Evolutionary conservation across 2,888 invertebrate genomes (phyloP), one percentile per base, ranked within the genome.

Genomic region (Nomada goodeniana): DNA sequence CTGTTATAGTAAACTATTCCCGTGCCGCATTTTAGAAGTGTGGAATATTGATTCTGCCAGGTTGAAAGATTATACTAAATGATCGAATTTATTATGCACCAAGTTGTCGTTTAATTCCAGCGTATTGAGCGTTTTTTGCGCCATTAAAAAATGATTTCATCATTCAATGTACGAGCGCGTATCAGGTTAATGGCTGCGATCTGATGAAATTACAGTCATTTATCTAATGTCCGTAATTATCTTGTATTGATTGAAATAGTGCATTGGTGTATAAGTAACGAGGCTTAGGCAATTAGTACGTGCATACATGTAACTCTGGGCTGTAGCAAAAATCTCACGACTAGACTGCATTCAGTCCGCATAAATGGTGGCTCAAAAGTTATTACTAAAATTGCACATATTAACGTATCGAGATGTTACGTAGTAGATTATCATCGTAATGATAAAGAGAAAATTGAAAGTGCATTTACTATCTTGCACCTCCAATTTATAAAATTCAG

Each of bases 191-290:
- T 72, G 36, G 59, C 23, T 23, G 42, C 20, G 3, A 42, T 52
- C 13, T 13, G 20, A 20, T 11, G 50, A 64, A 76, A 76, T 76
- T 76, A 42, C 42, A 64, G 20, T 36, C 44, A 75, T 52, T 64
- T 52, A 76, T 50, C 42, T 64, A 76, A 73, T 76, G 59, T 29
- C 73, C 59, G 52, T 59, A 72, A 73, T 76, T 76, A 76, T 15
- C 59, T 44, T n/a, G 26, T 57, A 73, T 57, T 42, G 26, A 76
- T 64, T 76, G 61, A 75, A 69, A 42, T 53, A 47, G 26, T 36
- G 20, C 44, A n/a, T 57, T 42, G 36, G 26, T 42, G 63, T 23
- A 55, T 44, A 44, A 36, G 15, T 50, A 72, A 76, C n/a, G 50
- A 10, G 23, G n/a, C 10, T 20, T 13, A 53, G 61, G 36, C 42